A percentile compares a stretch with the other conserved stretches of the same genome.
phyloP scores from a whole-genome alignment of 2,113 vertebrate species.

The Pleuronectes platessa region DNA sequence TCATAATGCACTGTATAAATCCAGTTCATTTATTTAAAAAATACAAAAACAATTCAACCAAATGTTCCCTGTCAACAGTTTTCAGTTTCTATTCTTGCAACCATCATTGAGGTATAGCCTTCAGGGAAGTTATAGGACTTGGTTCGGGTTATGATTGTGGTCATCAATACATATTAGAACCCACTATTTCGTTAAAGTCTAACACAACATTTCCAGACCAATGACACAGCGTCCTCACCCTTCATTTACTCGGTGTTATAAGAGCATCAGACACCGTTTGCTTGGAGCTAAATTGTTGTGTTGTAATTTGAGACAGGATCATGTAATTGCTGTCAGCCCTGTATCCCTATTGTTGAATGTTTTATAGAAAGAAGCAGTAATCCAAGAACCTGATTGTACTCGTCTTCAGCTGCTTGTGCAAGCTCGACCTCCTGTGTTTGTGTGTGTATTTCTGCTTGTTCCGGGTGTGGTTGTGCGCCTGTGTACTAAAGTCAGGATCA shows the following conservation, averaged over 20 bases:
- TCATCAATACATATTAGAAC: neutral
- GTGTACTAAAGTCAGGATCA: slow-evolving; percentile 44
- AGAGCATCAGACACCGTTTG: neutral
- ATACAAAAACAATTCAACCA: too few relatives aligned
- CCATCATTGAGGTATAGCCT: too few relatives aligned
- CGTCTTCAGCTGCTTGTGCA: slow-evolving; percentile 18
- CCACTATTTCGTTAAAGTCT: neutral
- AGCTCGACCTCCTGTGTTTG: slow-evolving; percentile 27
- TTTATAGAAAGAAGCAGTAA: slow-evolving; percentile 4
- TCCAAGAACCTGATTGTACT: neutral
- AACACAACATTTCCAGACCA: neutral
- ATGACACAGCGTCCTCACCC: too few relatives aligned
- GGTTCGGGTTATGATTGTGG: neutral
- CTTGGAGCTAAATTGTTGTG: neutral
- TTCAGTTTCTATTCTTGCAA: neutral
- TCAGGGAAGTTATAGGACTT: too few relatives aligned
- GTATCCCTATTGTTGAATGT: neutral
- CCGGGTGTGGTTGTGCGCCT: slow-evolving; percentile 18
- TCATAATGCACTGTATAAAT: too few relatives aligned
- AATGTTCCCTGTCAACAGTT: neutral
- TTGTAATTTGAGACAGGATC: neutral
- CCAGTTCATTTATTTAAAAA: too few relatives aligned
- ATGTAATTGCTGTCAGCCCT: neutral
- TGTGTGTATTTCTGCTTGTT: slow-evolving; percentile 28
- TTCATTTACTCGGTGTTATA: neutral